Evolutionary conservation across 2,888 invertebrate genomes (phyloP).

Genomic region (Sepiola atlantica): DNA sequence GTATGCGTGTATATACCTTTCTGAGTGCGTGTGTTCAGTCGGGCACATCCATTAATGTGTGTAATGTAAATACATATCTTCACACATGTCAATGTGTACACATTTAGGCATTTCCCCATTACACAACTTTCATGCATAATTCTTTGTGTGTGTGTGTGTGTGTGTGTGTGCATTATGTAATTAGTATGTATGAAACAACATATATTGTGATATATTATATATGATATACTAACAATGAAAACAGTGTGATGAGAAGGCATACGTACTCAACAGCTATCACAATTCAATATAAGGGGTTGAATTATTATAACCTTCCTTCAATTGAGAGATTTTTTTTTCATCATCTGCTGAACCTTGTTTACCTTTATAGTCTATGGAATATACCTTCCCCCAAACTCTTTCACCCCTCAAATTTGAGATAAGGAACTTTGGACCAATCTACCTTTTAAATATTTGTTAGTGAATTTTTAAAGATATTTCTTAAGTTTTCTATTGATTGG

Average conservation of each 20-base stretch:
- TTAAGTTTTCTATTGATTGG: no score
- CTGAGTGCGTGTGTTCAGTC: not conserved
- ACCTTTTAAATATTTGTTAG: no score
- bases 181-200: not conserved
- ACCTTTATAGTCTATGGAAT: not conserved
- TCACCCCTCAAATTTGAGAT: not conserved
- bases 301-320: not conserved
- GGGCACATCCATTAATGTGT: not conserved
- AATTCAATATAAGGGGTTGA: not conserved
- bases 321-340: not conserved
- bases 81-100: not conserved
- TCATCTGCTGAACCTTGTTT: constrained; percentile 32
- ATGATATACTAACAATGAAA: not conserved
- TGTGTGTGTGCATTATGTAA: not conserved
- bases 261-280: not conserved
- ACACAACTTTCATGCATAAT: not conserved
- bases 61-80: not conserved
- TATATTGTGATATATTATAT: not conserved
- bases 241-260: not conserved
- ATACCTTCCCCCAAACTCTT: not conserved
- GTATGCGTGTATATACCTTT: not conserved
- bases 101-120: not conserved
- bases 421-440: no score
- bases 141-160: not conserved
- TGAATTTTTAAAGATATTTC: no score